Base-by-base conservation (phyloP, 2,888 invertebrate genomes). In the Ormyrus rosae region DNA sequence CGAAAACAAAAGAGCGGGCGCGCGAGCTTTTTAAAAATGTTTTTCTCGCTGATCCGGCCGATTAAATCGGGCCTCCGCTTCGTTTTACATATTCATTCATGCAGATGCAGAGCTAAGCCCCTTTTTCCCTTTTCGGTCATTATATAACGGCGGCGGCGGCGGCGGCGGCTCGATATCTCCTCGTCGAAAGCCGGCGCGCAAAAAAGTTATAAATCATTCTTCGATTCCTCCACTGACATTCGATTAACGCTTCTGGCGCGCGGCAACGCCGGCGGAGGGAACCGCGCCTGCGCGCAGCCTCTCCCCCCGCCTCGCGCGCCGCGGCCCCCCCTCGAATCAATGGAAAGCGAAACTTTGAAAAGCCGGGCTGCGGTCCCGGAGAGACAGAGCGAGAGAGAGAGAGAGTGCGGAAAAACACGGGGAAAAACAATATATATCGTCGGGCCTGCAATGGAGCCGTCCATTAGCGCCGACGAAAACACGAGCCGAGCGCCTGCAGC, bases 161-260 rank as follows among this genome's bases (percentile, higher is more conserved):
- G 6, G 60, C 56, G 56, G 6, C 11, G 60, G 60, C 19, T 60
- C 48, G 58, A 46, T 58, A 70, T 70, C 69, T 58, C 65, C 34
- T 46, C 50, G 64, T 11, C 34, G 34, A 34, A 34, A 34, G 34
- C 64, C 3, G n/a, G 53, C 67, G 68, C 7, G 11, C 46, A 69
- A 5, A 70, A 70, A 70, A 70, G 60, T 60, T 70, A 60, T 70
- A 70, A 70, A 70, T 70, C 70, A 70, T 70, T 60, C 60, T 70
- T 70, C 60, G 60, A 70, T 70, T 70, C 51, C 70, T 70, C 60
- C 19, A 48, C 70, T 70, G 70, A 70, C 70, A 70, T 70, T 70
- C 70, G 58, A 70, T 70, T 70, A 70, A 60, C 50, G 60, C 60
- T 34, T 34, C 34, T 34, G 34, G 34, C 10, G 50, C 51, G 65